phyloP scores from a whole-genome alignment of 2,888 invertebrate species.

The Odontomyia ornata region DNA sequence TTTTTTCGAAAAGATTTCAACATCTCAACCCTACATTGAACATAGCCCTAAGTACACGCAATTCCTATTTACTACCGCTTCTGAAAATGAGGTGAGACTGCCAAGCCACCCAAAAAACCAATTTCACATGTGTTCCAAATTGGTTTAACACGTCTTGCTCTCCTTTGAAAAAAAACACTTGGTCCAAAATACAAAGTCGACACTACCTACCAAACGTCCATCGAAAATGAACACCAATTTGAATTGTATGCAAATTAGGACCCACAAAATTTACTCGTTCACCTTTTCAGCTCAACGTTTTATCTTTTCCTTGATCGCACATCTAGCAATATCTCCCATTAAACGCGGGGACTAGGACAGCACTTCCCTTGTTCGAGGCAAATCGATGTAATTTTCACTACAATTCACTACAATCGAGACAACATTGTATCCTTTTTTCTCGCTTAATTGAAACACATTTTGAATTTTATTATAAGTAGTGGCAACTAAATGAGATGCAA shows the following conservation, averaged over 20 bases:
- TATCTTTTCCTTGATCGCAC: not conserved
- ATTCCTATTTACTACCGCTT: no score
- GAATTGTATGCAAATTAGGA: conserved; percentile 49
- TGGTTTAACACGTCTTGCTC: no score
- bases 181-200: no score
- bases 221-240: not conserved
- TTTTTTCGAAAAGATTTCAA: no score
- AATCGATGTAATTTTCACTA: conserved; percentile 48
- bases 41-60: no score
- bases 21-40: no score
- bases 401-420: conserved; percentile 42
- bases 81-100: no score
- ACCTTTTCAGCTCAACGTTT: no score
- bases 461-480: conserved; percentile 46
- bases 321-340: not conserved
- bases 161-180: no score
- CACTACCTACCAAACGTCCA: no score
- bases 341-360: conserved; percentile 20
- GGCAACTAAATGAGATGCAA: conserved; percentile 45
- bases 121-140: no score
- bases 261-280: conserved; percentile 11
- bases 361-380: conserved; percentile 43
- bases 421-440: conserved; percentile 49
- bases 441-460: conserved; percentile 51
- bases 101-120: no score